Evolutionary conservation across 2,888 invertebrate genomes (phyloP).

Genomic region (Thecocarcelia acutangulata): DNA sequence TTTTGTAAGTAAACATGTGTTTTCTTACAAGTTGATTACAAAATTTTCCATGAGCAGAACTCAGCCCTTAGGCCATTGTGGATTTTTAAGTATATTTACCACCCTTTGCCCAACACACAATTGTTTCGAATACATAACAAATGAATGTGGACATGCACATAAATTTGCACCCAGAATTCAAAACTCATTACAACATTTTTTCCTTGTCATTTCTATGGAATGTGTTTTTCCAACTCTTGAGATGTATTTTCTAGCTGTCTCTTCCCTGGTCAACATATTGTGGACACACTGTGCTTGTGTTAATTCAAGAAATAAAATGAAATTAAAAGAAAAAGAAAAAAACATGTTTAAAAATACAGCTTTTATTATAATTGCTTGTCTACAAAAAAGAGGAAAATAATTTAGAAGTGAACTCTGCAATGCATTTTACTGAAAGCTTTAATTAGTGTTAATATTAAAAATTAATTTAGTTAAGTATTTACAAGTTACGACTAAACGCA

Average conservation of each 20-base stretch:
- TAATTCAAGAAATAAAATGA: not conserved
- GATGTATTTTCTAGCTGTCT: constrained; percentile 3
- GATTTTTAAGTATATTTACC: not conserved
- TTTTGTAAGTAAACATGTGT: no score
- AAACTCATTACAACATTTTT: not conserved
- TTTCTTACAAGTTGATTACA: no score
- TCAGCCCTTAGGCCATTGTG: not conserved
- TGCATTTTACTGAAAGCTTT: no score
- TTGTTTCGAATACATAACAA: constrained; percentile 1
- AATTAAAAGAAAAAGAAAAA: constrained; percentile 1
- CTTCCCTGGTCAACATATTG: not conserved
- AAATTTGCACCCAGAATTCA: constrained; percentile 9
- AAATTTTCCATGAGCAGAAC: no score
- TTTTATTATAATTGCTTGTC: constrained; percentile 72
- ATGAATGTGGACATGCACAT: not conserved
- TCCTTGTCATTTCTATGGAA: constrained; percentile 17
- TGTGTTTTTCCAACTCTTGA: not conserved
- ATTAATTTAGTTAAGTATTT: no score
- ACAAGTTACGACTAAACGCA: no score
- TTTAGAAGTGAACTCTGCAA: no score
- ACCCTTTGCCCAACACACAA: not conserved
- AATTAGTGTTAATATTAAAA: no score
- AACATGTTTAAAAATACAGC: constrained; percentile 52
- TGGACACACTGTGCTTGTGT: not conserved
- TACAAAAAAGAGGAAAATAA: constrained; percentile 38